phyloP scores from a whole-genome alignment of 2,888 invertebrate species.

The Drosophila yooni region DNA sequence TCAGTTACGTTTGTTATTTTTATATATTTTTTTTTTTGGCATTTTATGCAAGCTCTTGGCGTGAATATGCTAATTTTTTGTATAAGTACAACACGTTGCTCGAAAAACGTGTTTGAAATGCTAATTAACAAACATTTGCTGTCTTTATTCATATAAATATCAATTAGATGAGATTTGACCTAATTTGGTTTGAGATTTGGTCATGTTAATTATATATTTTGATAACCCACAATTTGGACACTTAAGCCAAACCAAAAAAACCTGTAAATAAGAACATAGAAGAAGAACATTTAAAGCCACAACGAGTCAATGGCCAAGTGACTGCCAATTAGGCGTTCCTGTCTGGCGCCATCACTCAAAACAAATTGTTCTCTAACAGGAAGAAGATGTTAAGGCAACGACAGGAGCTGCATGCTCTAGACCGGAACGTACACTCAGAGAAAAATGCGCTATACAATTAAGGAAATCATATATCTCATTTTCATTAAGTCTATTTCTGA shows the following conservation, averaged over 20 bases:
- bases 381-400: not conserved
- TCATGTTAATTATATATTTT: constrained; percentile 54
- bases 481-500: not conserved
- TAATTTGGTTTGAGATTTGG: constrained; percentile 45
- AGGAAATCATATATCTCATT: not conserved
- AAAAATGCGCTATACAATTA: not conserved
- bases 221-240: constrained; percentile 18
- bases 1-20: constrained; percentile 22
- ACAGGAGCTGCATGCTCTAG: constrained; percentile 17
- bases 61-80: constrained; percentile 74
- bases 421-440: constrained; percentile 9
- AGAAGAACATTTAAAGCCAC: constrained; percentile 16
- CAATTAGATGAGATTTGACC: constrained; percentile 73
- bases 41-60: constrained; percentile 77
- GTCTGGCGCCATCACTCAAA: constrained; percentile 34
- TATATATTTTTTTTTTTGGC: constrained; percentile 46
- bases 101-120: constrained; percentile 75
- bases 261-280: not conserved
- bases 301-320: constrained; percentile 28
- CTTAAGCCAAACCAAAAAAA: constrained; percentile 3
- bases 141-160: constrained; percentile 64
- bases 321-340: constrained; percentile 12
- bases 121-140: constrained; percentile 67
- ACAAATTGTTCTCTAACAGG: constrained; percentile 13
- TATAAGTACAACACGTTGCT: constrained; percentile 49